Base-by-base conservation (phyloP, 2,888 invertebrate genomes). In the Morpho deidamia region DNA sequence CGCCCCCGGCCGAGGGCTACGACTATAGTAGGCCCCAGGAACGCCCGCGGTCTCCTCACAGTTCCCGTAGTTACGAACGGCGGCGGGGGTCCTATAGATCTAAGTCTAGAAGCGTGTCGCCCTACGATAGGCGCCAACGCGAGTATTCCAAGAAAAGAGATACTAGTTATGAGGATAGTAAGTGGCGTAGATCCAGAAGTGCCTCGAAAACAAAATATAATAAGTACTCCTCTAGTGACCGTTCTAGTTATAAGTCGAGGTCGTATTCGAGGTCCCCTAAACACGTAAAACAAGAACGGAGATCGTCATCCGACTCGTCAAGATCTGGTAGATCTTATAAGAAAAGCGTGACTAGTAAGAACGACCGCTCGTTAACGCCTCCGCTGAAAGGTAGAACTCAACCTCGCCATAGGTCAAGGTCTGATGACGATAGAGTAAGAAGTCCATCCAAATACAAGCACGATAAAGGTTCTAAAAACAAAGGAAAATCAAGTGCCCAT, bases 191-290 rank as follows among this genome's bases (percentile, higher is more conserved):
- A 44, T 80, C 85, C 11, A 71, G 74, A 53, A 83, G 81, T 59
- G 70, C 67, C 33, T 67, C 74, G 1, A 80, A 75, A 57, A 63
- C 70, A 1, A 82, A 76, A 56, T 70, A 70, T 35, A 70, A 68
- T 23, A 81, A 78, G 53, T 86, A 86, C 68, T 79, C 81, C 32
- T 83, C 85, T 7, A 84, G 87, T 68, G 83, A 78, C 40, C 68
- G 74, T 23, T 81, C 83, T 0, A 79, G 76, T 47, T 81, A 80
- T 12, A 69, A 79, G 23, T 83, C 83, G 12, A 70, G 71, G 43
- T 83, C 83, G 14, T 79, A 77, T 63, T 76, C 81, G 11, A 69
- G 69, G 44, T 71, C 76, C 33, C 64, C 76, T 8, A 42, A 14
- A 14, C 41, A 49, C 11, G 41, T 44, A 12, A 53, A 38, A 42